A percentile compares a stretch with the other conserved stretches of the same genome.
phyloP scores from a whole-genome alignment of 1,140 invertebrate genomes.

The Pogonomyrmex barbatus region DNA sequence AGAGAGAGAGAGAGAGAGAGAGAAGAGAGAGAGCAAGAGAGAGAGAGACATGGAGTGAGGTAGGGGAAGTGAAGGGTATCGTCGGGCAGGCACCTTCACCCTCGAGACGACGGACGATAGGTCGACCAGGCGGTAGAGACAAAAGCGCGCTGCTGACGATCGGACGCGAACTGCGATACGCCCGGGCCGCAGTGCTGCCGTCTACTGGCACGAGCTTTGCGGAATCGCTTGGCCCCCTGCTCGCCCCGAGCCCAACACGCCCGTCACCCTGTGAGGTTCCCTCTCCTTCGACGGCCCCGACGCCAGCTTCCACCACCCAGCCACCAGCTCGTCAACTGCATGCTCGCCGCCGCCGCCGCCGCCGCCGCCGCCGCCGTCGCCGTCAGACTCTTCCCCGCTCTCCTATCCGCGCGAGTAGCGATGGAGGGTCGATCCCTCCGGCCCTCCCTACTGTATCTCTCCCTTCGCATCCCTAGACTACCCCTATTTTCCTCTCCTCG shows the following conservation, averaged over 20 bases:
- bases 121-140: slow-evolving; percentile 68
- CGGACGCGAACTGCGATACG: slow-evolving; percentile 79
- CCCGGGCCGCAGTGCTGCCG: slow-evolving; percentile 85
- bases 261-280: slow-evolving; percentile 28
- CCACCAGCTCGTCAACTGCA: slow-evolving; percentile 50
- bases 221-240: slow-evolving; percentile 68
- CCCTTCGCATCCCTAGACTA: slow-evolving; percentile 9
- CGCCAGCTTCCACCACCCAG: slow-evolving; percentile 2
- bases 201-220: slow-evolving; percentile 82
- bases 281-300: slow-evolving; percentile 17
- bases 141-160: slow-evolving; percentile 69
- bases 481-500: slow-evolving; percentile 34
- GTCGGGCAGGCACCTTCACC: slow-evolving; percentile 66
- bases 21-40: background rate
- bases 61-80: slow-evolving; percentile 32
- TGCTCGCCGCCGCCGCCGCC: slow-evolving; percentile 45
- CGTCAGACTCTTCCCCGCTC: slow-evolving; percentile 48
- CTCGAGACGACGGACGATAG: slow-evolving; percentile 70
- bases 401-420: slow-evolving; percentile 33
- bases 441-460: background rate
- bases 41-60: slow-evolving; percentile 6
- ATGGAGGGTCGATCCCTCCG: slow-evolving; percentile 27
- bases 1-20: too few species aligned
- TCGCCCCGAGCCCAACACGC: slow-evolving; percentile 14
- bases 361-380: slow-evolving; percentile 48